Base-by-base conservation (phyloP, 2,113 vertebrate species). In the Campylomormyrus tamandua region DNA sequence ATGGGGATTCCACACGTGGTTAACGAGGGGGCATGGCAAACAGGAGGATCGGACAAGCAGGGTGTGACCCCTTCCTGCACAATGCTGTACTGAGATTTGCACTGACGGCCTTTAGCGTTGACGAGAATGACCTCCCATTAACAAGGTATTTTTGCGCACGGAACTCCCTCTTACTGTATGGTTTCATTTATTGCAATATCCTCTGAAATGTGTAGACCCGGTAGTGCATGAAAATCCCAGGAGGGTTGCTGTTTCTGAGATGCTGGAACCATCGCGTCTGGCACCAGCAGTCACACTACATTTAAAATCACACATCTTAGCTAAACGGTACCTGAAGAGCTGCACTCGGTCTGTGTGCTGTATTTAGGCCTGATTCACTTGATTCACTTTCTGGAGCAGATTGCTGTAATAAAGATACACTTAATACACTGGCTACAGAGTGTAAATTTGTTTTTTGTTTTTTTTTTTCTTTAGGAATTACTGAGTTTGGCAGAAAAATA, bases 401-500 rank as follows among this genome's bases (percentile, higher is more conserved):
- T 27, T 13, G 70, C 70, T 77, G 31, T 77, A 77, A 77, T 39
- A 35, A 35, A 17, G 13, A 39, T 74, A 74, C 27, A 74, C n/a
- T 31, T 74, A 39, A 77, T 77, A 35, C 10, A 74, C 27, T 74
- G 8, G 31, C 19, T 21, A 84, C 9, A 11, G 24, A 31, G 24
- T 50, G 4, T 50, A 24, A 9, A 10, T 24, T 83, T 21, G 2
- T 46, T 46, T 5, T n/a, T 50, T 17, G 0, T 6, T 11, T 31
- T 11, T 86, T 9, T 19, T 83, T 56, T 91, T 80, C 90, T 15
- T 0, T 90, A 95, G 95, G 92, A 94, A 91, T 92, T 95, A 24
- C 93, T 93, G 90, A 91, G 90, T 48, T 88, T 96, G 92, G 93
- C 93, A 13, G 5, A 90, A 66, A 94, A 93, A 31, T 85, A 95